Evolutionary conservation across 1,140 invertebrate species (phyloP), one percentile per base, ranked within the genome.

Genomic region (Hycleus cichorii): DNA sequence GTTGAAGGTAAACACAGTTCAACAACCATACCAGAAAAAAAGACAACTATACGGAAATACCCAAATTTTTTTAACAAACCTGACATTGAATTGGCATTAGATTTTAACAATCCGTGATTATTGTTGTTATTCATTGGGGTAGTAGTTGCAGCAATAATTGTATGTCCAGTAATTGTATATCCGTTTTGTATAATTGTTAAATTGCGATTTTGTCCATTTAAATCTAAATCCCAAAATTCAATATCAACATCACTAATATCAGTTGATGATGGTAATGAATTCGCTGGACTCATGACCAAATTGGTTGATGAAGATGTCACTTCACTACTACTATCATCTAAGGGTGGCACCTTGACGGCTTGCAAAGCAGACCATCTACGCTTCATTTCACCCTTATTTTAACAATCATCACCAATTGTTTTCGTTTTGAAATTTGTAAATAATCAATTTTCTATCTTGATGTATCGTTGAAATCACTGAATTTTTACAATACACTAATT

Each of bases 201-300:
- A 47, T 65, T 64, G 39, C 11, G 40, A 58, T 69, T 69, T 52
- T 73, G 69, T 27, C 64, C 65, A 55, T 71, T 70, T 45, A 73
- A 47, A 58, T 74, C 73, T 66, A 74, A 81, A 58, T 90, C 84
- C 89, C 89, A 93, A 55, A 92, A 79, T 63, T 92, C 89, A 45
- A 91, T 77, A 61, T 90, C 88, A 49, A 86, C 84, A 68, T 88
- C 76, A 70, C 87, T 74, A 70, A 83, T 76, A 47, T 80, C 80
- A 7, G 67, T 69, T 6, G 79, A 81, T 56, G 84, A 83, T 63
- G 77, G 74, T 64, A 88, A 73, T 27, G 83, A 86, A 49, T 85
- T 83, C 11, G 84, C 81, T 42, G 86, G 85, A 61, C 68, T 72
- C 81, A 84, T 83, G 59, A 80, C 80, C 77, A 78, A 82, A 73